phyloP scores from a whole-genome alignment of 2,113 vertebrate genomes.

The human region GRCh38 chr9:137080501-137081000 shows the following conservation, averaged over 20 bases:
- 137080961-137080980: neutral
- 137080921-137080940: neutral
- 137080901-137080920: neutral
- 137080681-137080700: conserved; percentile 91
- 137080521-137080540: neutral
- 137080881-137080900: no score
- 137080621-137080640: neutral
- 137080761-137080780: conserved; percentile 88
- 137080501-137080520: no score
- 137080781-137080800: conserved; percentile 89
- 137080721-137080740: conserved; percentile 96
- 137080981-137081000: rapidly evolving
- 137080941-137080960: neutral
- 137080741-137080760: conserved; percentile 87
- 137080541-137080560: rapidly evolving
- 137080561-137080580: neutral
- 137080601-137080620: rapidly evolving
- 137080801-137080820: conserved; percentile 91
- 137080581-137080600: neutral
- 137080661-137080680: neutral
- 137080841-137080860: conserved; percentile 80
- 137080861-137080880: conserved; percentile 81
- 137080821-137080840: conserved; percentile 88
- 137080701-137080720: conserved; percentile 92
- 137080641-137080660: neutral